Evolutionary conservation across 2,888 invertebrate genomes (phyloP), one percentile per base, ranked within the genome.

Genomic region (Chloroclystis v-ata): DNA sequence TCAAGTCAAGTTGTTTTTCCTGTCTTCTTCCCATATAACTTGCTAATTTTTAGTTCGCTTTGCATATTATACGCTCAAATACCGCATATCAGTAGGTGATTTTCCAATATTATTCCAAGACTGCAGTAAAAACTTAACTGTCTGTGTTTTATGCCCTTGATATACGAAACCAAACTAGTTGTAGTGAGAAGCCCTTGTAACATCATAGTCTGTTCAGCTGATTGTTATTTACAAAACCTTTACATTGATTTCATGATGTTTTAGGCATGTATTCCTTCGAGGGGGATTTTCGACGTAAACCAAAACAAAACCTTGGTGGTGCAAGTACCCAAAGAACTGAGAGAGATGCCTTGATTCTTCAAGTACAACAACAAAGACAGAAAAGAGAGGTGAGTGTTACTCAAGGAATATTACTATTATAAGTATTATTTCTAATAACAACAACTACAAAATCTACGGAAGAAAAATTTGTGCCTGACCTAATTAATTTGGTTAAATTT

Each of bases 281-380:
- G 78, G 98, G 98, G 45, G 94, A 97, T 75, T 95, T 94, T 75
- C 91, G 95, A 68, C 90, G 94, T 39, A 93, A 91, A 77, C 98
- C 97, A 6, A 91, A 94, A 67, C 97, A 97, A 82, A 97, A 95
- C 79, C 89, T 97, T 60, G 93, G 96, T 50, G 97, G 97, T 49
- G 94, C 93, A n/a, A 95, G 95, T 69, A 90, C 89, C 46, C 90
- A 92, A 54, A 93, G 88, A 56, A 89, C 88, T 54, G 90, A 91
- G 65, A 84, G 91, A 48, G 93, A 95, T 66, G 89, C 91, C 42
- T 82, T 96, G 39, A 88, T 97, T 54, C 91, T 92, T 47, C 93
- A 94, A 72, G 94, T 95, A 33, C 96, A 96, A 68, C 90, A 92
- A 69, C 97, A 97, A 82, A 90, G 97, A 55, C 91, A 92, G 57